Evolutionary conservation across 2,888 invertebrate species (phyloP), one percentile per base, ranked within the genome.

Genomic region (Eupithecia centaureata): DNA sequence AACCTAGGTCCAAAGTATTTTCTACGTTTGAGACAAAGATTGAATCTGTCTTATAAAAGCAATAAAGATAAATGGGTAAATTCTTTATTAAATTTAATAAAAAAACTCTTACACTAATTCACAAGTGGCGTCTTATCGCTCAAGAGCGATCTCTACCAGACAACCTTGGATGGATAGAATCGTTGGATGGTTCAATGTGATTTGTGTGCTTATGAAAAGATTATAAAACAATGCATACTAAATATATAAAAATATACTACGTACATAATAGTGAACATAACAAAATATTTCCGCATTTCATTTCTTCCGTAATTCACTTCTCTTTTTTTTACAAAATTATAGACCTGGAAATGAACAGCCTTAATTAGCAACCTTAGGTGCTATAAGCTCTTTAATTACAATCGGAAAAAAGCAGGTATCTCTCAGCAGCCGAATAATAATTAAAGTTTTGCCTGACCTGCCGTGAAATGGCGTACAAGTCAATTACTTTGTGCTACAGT

Each of bases 401-500:
- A 15, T 27, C 27, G 25, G 27, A 27, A 27, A 52, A n/a, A n/a
- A n/a, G n/a, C 15, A 52, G 27, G 25, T 52, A 27, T 52, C 27
- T 15, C 25, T 15, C 52, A 27, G 47, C 27, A 27, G 27, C 27
- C 52, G 52, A 52, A 52, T 27, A 51, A 52, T 27, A 52, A 52
- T 52, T 52, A 27, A 52, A 27, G 27, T 52, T 52, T 27, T 47
- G 22, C 3, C 5, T 30, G 5, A 47, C 47, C 32, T 57, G 32
- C 18, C 30, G 12, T 32, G 27, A 32, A 63, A 42, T 60, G 33
- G 32, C 54, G 54, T 42, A 57, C 61, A 35, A 64, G 61, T 61
- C 27, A 68, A 61, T 68, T 68, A 68, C 56, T 28, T 56, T 64
- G 63, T 54, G 30, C 47, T 30, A 66, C 66, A 61, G 38, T 63